phyloP scores from a whole-genome alignment of 2,113 vertebrate genomes.

The Neomonachus schauinslandi region DNA sequence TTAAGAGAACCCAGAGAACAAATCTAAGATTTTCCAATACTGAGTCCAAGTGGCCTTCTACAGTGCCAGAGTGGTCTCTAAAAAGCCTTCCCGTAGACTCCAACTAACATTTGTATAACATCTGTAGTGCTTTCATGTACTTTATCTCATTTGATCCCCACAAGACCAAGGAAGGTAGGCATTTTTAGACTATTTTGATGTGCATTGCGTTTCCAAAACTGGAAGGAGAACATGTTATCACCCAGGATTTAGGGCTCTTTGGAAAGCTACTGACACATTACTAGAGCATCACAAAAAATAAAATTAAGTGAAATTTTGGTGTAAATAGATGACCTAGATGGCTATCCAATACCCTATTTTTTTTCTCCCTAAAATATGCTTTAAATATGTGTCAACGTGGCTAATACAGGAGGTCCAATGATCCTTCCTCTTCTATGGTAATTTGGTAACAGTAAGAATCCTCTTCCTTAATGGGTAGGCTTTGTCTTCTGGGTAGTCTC shows the following conservation, averaged over 20 bases:
- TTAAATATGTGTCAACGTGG: neutral
- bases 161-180: neutral
- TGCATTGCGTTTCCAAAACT: conserved; percentile 11
- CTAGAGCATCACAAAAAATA: neutral
- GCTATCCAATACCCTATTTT: neutral
- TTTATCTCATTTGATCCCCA: neutral
- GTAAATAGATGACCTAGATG: conserved; percentile 39
- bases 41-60: conserved; percentile 17
- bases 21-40: conserved; percentile 51
- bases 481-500: neutral
- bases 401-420: too few relatives aligned
- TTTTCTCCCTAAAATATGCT: neutral
- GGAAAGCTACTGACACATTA: neutral
- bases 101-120: neutral
- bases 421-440: too few relatives aligned
- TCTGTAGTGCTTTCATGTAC: neutral
- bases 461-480: too few relatives aligned
- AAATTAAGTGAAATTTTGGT: neutral
- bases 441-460: too few relatives aligned
- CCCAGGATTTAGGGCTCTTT: neutral
- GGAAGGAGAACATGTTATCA: neutral
- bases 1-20: neutral
- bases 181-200: conserved; percentile 51
- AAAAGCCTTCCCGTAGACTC: neutral
- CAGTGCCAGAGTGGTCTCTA: neutral